These are phyloP conservation scores for Chlorodrepanis virens DNA, from an alignment of 2,113 vertebrate genomes.

Conservation along the genomic window DNA sequence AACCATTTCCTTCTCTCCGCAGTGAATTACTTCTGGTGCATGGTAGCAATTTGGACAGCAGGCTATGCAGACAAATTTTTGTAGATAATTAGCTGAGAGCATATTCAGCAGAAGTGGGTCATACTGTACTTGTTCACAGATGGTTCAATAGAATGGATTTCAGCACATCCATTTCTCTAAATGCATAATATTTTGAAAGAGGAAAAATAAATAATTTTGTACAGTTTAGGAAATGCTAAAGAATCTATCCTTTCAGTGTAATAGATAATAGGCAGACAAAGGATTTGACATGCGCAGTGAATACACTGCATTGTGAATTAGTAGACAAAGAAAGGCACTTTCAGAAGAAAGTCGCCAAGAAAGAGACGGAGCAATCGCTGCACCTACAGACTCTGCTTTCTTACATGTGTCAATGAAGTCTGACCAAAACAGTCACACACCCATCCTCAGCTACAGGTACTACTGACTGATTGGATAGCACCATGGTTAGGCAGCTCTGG, in stretches of 20 bases:
- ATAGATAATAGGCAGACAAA: neutral
- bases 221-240: neutral
- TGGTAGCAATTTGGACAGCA: constrained; percentile 8
- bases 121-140: constrained; percentile 36
- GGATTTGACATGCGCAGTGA: neutral
- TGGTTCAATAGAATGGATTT: constrained; percentile 29
- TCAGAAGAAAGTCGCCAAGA: neutral
- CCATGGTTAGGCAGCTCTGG: neutral
- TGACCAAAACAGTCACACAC: neutral
- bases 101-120: constrained; percentile 51
- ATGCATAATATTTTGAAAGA: neutral
- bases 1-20: constrained; percentile 19
- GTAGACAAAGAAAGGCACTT: neutral
- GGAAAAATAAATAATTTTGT: neutral
- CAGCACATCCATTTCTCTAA: neutral
- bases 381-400: neutral
- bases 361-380: neutral
- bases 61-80: neutral
- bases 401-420: neutral
- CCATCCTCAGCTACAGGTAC: neutral
- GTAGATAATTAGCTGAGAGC: constrained; percentile 39
- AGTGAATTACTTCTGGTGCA: constrained; percentile 13
- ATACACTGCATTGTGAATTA: neutral
- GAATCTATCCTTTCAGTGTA: neutral
- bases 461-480: neutral